These are phyloP conservation scores for Corythaixoides concolor DNA, from an alignment of 2,113 vertebrate genomes.

Conservation along the genomic window DNA sequence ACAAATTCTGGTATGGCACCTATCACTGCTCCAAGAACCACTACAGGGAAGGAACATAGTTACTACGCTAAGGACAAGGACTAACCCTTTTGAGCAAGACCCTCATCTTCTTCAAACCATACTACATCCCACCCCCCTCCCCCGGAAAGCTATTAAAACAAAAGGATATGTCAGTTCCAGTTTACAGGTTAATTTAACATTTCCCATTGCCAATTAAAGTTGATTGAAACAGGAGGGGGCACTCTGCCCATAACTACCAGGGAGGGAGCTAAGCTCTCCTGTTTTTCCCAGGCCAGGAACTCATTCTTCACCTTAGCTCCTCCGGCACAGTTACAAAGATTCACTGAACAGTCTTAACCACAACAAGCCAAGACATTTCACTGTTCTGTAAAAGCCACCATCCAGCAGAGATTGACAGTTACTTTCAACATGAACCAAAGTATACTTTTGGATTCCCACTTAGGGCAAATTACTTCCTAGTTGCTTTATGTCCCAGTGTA, in stretches of 20 bases:
- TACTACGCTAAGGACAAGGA: rapidly evolving
- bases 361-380: background rate
- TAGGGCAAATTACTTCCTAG: background rate
- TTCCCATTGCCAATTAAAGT: background rate
- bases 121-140: no score
- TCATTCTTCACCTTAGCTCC: background rate
- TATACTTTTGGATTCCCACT: background rate
- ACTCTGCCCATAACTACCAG: background rate
- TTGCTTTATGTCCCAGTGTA: background rate
- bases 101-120: background rate
- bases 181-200: background rate
- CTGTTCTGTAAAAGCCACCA: background rate
- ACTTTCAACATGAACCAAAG: background rate
- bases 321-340: background rate
- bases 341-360: background rate
- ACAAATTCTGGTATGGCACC: background rate
- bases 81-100: background rate
- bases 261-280: background rate
- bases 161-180: background rate
- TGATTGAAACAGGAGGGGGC: background rate
- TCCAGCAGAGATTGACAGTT: background rate
- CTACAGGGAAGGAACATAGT: background rate
- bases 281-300: background rate
- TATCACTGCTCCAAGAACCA: background rate
- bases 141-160: background rate